phyloP scores from a whole-genome alignment of 2,797 vertebrate species.

The Anguilla pacifica region DNA sequence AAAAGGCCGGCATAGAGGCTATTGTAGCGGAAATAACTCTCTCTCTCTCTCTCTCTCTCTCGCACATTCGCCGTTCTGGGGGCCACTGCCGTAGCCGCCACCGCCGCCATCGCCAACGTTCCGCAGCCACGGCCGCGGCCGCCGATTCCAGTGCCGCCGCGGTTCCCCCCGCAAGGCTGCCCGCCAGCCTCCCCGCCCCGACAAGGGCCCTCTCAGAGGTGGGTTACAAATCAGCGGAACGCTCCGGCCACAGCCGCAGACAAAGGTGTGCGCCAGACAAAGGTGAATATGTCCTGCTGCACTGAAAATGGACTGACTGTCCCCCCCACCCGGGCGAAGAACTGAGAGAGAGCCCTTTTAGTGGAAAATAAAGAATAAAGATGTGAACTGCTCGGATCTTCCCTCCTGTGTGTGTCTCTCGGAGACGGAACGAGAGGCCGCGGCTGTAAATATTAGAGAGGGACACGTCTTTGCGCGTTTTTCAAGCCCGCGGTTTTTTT shows the following conservation, averaged over 20 bases:
- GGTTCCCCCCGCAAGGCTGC: neutral
- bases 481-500: neutral
- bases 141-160: neutral
- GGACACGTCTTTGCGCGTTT: neutral
- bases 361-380: neutral
- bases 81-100: neutral
- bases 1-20: neutral
- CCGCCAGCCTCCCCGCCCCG: neutral
- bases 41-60: neutral
- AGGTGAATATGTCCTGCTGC: neutral
- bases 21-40: neutral
- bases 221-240: constrained; percentile 11
- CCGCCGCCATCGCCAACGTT: too few relatives aligned
- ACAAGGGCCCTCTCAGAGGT: neutral
- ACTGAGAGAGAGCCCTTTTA: neutral
- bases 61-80: neutral
- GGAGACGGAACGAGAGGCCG: neutral
- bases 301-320: neutral
- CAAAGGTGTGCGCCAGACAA: neutral
- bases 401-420: neutral
- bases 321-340: neutral
- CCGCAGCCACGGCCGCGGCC: neutral
- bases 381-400: neutral
- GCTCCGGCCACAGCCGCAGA: neutral
- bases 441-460: neutral